phyloP scores from a whole-genome alignment of 92 coral and sea anemone genomes.

The Porites cylindrica region DNA sequence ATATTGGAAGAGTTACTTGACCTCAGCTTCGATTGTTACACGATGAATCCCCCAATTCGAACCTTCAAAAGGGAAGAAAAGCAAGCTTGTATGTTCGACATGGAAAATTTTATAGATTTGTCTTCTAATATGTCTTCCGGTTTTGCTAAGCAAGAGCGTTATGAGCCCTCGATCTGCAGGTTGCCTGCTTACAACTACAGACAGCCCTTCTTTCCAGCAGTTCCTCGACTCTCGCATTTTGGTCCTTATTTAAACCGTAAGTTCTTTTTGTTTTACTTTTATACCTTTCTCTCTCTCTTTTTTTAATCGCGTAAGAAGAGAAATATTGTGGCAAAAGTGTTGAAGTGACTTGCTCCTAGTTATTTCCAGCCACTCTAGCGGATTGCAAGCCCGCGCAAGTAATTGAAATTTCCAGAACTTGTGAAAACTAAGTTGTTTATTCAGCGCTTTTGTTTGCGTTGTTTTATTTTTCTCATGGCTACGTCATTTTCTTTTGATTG shows the following conservation, averaged over 20 bases:
- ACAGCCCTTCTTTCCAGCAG: slow-evolving; percentile 6
- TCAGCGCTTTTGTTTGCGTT: background rate
- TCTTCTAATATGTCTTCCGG: slow-evolving; percentile 6
- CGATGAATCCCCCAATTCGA: slow-evolving; percentile 5
- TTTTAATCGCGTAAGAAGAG: too few relatives aligned
- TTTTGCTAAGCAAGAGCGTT: background rate
- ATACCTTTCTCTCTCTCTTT: background rate
- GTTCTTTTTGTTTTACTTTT: background rate
- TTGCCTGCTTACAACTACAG: background rate
- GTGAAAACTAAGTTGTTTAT: slow-evolving; percentile 3
- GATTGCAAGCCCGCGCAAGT: background rate
- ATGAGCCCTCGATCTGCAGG: background rate
- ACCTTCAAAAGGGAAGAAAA: slow-evolving; percentile 21
- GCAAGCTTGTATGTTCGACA: slow-evolving; percentile 23
- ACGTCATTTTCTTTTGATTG: slow-evolving; percentile 5
- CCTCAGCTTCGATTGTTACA: background rate
- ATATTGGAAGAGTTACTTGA: slow-evolving; percentile 17
- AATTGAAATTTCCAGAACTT: slow-evolving; percentile 10
- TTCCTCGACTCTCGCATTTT: background rate
- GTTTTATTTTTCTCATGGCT: background rate
- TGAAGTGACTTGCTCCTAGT: background rate
- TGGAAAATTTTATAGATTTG: background rate
- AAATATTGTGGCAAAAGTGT: background rate
- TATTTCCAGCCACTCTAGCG: background rate
- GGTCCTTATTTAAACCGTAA: slow-evolving; percentile 23